phyloP scores from a whole-genome alignment of 1,140 invertebrate species.

The Stratiolaelaps scimitus region DNA sequence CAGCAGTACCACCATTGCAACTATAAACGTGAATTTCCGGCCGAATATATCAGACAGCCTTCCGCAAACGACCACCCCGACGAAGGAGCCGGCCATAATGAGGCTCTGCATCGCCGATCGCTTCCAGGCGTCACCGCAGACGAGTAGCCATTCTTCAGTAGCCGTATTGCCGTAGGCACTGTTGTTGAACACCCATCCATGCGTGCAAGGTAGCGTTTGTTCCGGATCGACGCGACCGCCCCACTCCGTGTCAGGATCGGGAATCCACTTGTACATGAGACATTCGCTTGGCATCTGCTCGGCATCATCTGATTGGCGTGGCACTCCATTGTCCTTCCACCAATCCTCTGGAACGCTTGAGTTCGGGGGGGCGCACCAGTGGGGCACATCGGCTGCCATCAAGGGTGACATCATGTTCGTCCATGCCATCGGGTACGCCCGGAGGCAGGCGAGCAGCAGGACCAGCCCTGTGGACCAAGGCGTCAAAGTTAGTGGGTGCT shows the following conservation, averaged over 20 bases:
- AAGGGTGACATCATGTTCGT: slow-evolving; percentile 19
- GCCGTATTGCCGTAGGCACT: not conserved
- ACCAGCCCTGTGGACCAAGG: too few species aligned
- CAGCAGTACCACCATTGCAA: not conserved
- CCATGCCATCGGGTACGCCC: slow-evolving; percentile 7
- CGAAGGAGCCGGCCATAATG: slow-evolving; percentile 2
- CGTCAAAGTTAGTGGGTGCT: too few species aligned
- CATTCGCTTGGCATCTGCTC: not conserved
- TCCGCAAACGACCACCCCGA: not conserved
- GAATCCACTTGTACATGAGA: not conserved
- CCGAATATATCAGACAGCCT: slow-evolving; percentile 4
- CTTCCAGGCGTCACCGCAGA: slow-evolving; percentile 12
- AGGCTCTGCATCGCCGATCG: not conserved
- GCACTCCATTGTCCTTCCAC: not conserved
- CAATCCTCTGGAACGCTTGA: not conserved
- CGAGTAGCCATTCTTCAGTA: not conserved
- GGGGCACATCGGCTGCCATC: not conserved
- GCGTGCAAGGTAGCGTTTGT: not conserved
- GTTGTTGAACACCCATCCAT: slow-evolving; percentile 2
- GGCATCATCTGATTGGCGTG: not conserved
- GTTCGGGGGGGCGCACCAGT: not conserved
- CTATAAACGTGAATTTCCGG: not conserved
- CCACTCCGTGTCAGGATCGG: not conserved
- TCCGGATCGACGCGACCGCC: not conserved
- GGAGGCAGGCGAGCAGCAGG: not conserved